Evolutionary conservation across 2,113 vertebrate genomes (phyloP).

Genomic region (Pleuronectes platessa): DNA sequence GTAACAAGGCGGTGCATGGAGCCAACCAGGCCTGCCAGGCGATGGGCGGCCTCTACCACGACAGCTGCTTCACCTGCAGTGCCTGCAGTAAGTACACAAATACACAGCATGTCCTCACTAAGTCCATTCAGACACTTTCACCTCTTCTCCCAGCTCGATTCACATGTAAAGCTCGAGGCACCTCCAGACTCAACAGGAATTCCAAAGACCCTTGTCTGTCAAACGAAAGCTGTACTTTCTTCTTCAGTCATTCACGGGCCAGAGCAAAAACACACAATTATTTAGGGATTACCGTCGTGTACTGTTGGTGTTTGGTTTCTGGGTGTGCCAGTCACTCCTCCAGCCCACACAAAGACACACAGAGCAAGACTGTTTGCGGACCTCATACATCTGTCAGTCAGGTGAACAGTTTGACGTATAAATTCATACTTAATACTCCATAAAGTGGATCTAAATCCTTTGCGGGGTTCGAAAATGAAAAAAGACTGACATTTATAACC

Average conservation of each 20-base stretch:
- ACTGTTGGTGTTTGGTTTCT: conserved; percentile 70
- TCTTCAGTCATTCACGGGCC: conserved; percentile 30
- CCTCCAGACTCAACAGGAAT: conserved; percentile 27
- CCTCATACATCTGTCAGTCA: conserved; percentile 2
- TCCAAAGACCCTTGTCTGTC: conserved; percentile 24
- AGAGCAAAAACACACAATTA: conserved; percentile 51
- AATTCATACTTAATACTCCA: neutral
- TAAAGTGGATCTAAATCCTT: neutral
- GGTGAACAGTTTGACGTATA: neutral
- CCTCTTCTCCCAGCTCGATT: neutral
- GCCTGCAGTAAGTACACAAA: conserved; percentile 91
- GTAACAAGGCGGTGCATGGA: conserved; percentile 92
- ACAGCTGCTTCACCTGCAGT: conserved; percentile 94
- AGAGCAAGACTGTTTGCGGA: conserved; percentile 6
- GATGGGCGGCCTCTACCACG: conserved; percentile 96
- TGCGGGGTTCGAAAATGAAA: neutral
- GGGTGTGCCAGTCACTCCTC: conserved; percentile 66
- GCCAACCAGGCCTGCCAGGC: conserved; percentile 95
- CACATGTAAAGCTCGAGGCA: conserved; percentile 13
- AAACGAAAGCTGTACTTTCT: conserved; percentile 12
- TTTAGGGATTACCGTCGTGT: conserved; percentile 58
- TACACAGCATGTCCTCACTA: conserved; percentile 2
- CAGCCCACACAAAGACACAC: conserved; percentile 54
- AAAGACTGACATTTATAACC: neutral
- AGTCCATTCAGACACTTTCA: conserved; percentile 26